A percentile compares a stretch with the other conserved stretches of the same genome.
These are phyloP conservation scores for Chionodraco myersi DNA, from an alignment of 2,113 vertebrate species.

Conservation along the genomic window DNA sequence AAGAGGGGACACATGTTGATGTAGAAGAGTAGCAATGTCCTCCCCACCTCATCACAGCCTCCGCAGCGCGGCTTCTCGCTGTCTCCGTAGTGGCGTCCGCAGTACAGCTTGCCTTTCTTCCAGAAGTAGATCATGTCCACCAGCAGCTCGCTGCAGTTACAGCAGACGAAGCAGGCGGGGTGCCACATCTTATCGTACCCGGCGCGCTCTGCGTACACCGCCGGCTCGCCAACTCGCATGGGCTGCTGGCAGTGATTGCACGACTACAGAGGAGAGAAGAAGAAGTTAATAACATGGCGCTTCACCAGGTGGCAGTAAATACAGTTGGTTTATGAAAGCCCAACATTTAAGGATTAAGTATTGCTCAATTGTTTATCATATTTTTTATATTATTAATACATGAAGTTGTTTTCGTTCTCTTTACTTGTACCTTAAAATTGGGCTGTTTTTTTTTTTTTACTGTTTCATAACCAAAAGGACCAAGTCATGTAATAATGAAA, in stretches of 20 bases:
- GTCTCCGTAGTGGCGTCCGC: conserved; percentile 98
- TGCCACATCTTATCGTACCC: conserved; percentile 97
- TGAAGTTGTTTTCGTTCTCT: too few relatives aligned
- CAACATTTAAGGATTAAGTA: neutral
- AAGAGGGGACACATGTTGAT: too few relatives aligned
- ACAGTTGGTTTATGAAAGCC: neutral
- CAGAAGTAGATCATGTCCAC: conserved; percentile 99
- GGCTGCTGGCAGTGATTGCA: conserved; percentile 89
- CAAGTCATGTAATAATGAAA: too few relatives aligned
- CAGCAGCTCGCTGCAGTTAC: conserved; percentile 90
- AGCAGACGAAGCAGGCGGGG: conserved; percentile 94
- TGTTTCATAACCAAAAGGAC: too few relatives aligned
- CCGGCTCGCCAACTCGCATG: conserved; percentile 93
- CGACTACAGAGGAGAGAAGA: conserved; percentile 74
- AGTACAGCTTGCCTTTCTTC: conserved; percentile 95
- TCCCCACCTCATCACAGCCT: conserved; percentile 95
- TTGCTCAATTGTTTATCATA: too few relatives aligned
- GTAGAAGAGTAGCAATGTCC: too few relatives aligned
- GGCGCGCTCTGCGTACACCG: conserved; percentile 94
- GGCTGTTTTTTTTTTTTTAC: too few relatives aligned
- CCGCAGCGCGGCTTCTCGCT: conserved; percentile 96
- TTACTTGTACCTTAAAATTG: too few relatives aligned
- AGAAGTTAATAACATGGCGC: neutral
- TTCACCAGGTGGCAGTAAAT: neutral
- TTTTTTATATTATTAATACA: too few relatives aligned